Base-by-base conservation (phyloP, 2,113 vertebrate species). In the Lethenteron reissneri region DNA sequence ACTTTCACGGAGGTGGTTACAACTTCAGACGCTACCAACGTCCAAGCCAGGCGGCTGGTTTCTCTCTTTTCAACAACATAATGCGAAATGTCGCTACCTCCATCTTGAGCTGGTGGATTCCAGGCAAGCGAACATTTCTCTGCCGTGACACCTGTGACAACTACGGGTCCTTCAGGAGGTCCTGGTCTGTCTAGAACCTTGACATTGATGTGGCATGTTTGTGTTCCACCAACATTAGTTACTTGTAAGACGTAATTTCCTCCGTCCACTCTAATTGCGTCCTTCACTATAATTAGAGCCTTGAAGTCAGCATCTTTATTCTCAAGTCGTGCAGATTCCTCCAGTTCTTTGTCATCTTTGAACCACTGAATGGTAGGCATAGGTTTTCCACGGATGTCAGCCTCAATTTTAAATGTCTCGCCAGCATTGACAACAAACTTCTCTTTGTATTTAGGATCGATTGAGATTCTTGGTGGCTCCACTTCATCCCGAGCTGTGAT, bases 41-140 rank as follows among this genome's bases (percentile, higher is more conserved):
- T 99, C 94, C 94, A 99, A 58, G 94, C 86, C 74, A 99, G 80
- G 60, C 90, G 87, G 76, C 91, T 97, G 10, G 94, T 99, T 87
- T 99, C 91, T 82, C 94, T 83, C 78, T 95, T 97, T 79, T 99
- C 89, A 79, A 99, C 85, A 19, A 92, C 71, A 70, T 95, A 97
- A 76, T 96, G 84, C 80, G 87, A 92, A 82, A 99, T 84, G 74
- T 84, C 86, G 76, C 87, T 89, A 73, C 94, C 94, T 73, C 94
- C 94, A 77, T 99, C 90, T 70, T 96, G 84, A 73, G 85, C 82
- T 75, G 90, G 92, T 72, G 88, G 81, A 73, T 72, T 80, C 94
- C 94, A 99, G 56, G 84, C 77, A 73, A 99, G 79, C 60, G 84
- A 84, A 73, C 92, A 97, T 80, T 88, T 90, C 78, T 97, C 87